Evolutionary conservation across 37 sponge, comb jelly and placozoan genomes (phyloP).

Genomic region (Corticium candelabrum): DNA sequence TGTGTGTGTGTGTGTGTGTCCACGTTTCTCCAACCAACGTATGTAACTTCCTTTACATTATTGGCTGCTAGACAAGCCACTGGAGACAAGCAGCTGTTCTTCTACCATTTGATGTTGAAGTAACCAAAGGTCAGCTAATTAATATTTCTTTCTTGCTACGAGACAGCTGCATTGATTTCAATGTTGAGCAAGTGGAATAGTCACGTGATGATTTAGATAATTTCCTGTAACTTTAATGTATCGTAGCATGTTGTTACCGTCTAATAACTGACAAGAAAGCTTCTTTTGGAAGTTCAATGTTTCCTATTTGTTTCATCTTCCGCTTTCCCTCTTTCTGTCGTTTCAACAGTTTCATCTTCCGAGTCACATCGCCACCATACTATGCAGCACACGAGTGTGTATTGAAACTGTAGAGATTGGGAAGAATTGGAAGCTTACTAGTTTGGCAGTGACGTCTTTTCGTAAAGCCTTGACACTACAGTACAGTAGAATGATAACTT

Average conservation of each 20-base stretch:
- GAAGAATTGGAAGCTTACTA: constrained; percentile 43
- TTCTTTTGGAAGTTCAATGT: constrained; percentile 67
- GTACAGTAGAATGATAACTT: not conserved
- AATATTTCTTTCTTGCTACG: constrained; percentile 10
- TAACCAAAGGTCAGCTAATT: constrained; percentile 19
- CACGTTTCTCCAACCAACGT: no score
- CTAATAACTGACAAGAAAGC: constrained; percentile 57
- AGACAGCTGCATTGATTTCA: constrained; percentile 31
- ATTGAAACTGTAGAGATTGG: not conserved
- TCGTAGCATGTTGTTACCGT: no score
- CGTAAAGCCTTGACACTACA: constrained; percentile 59
- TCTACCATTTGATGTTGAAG: constrained; percentile 26
- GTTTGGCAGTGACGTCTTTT: constrained; percentile 84
- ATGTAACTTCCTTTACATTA: no score
- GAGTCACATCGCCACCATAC: constrained; percentile 92
- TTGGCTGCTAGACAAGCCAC: constrained; percentile 20
- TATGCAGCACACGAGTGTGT: constrained; percentile 5
- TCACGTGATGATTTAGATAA: no score
- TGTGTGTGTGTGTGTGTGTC: no score
- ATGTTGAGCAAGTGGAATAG: no score
- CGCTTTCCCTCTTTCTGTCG: constrained; percentile 79
- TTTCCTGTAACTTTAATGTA: no score
- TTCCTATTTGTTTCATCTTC: constrained; percentile 49
- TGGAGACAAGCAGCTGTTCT: constrained; percentile 47
- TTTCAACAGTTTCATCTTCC: constrained; percentile 73